Base-by-base conservation (phyloP, 2,113 vertebrate species). In the Ctenomys sociabilis region DNA sequence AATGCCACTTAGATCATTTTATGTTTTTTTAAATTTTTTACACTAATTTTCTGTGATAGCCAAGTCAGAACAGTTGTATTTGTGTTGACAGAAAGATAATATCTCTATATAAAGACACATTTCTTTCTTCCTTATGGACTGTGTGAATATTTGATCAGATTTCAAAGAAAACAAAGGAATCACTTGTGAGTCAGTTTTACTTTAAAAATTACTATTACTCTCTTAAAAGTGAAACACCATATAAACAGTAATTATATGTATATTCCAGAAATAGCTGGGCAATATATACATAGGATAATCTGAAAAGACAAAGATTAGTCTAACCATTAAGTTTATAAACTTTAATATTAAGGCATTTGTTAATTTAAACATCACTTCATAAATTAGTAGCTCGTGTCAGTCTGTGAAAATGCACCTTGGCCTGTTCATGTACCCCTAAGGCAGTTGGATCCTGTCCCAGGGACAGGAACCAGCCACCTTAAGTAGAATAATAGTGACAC, bases 81-180 rank as follows among this genome's bases (percentile, higher is more conserved):
- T n/a, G 2, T 64, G 54, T 93, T 70, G 17, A 54, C 86, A 85
- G n/a, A 78, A 94, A 68, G 57, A 70, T 87, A 95, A 35, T 16
- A 75, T 30, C 24, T 80, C 66, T 88, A 37, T 45, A 49, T 59
- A 91, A 75, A 19, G 16, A 28, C 13, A 45, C 32, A 6, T 35
- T 12, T 85, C 87, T 54, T 90, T 85, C 68, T 64, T 32, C 83
- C 30, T 90, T 84, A 84, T 77, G 30, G 37, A 54, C 28, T 66
- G 0, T 91, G 49, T 92, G 24, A 81, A 57, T 90, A 90, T 88
- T 91, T 95, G 45, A 90, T 77, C 35, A 95, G 49, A 68, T 12
- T 19, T 92, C 63, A 95, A 37, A 81, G 21, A 86, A 92, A 97
- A 86, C 70, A 90, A 80, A 64, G 26, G 5, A 90, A 85, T 95